phyloP scores from a whole-genome alignment of 2,113 vertebrate genomes.

The Plestiodon gilberti region DNA sequence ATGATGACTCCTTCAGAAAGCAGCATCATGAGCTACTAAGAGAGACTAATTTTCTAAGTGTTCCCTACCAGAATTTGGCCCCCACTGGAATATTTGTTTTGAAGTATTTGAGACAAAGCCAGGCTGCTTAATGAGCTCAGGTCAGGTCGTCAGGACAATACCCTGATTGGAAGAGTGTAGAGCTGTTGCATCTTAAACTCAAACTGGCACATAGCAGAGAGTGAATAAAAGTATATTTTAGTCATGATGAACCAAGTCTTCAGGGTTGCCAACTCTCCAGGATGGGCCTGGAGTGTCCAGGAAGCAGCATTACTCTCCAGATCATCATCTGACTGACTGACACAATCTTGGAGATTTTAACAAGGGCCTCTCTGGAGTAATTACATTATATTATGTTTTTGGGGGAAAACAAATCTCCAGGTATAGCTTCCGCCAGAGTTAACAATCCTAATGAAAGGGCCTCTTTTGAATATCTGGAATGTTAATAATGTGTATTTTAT shows the following conservation, averaged over 20 bases:
- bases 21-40: rapidly evolving
- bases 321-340: too few species aligned
- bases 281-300: too few species aligned
- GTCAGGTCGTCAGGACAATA: slow-evolving; percentile 44
- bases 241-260: slow-evolving; percentile 62
- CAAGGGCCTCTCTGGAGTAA: too few species aligned
- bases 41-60: rapidly evolving
- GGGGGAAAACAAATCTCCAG: too few species aligned
- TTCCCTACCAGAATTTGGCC: background rate
- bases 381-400: too few species aligned
- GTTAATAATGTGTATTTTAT: slow-evolving; percentile 71
- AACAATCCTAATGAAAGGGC: slow-evolving; percentile 65
- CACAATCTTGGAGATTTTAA: too few species aligned
- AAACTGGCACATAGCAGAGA: slow-evolving; percentile 21
- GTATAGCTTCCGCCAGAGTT: too few species aligned
- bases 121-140: slow-evolving; percentile 31
- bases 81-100: rapidly evolving
- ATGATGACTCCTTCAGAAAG: background rate
- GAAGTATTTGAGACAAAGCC: slow-evolving; percentile 24
- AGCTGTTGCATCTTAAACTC: slow-evolving; percentile 49
- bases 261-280: too few species aligned
- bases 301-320: too few species aligned
- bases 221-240: slow-evolving; percentile 60
- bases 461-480: slow-evolving; percentile 65
- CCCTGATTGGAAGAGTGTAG: slow-evolving; percentile 47